Evolutionary conservation across 2,888 invertebrate genomes (phyloP), one percentile per base, ranked within the genome.

Genomic region (Perizoma flavofasciatum): DNA sequence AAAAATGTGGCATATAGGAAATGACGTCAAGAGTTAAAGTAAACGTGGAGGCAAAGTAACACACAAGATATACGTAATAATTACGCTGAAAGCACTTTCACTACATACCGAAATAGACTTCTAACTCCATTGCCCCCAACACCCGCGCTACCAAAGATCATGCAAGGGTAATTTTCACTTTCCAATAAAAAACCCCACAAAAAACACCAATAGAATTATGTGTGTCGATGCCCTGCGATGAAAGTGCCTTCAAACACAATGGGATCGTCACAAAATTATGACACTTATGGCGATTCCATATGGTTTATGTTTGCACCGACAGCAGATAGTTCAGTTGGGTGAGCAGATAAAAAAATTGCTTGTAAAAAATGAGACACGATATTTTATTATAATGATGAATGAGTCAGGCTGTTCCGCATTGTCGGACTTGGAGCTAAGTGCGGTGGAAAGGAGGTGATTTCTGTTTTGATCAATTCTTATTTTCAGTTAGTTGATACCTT

Each of bases 161-260:
- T 51, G 60, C 68, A 67, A 68, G 59, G 78, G 68, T 68, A 59
- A 77, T 80, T 82, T 83, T 85, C 83, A 82, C 83, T 85, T 83
- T 81, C 79, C 65, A 74, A 78, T 71, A 79, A 75, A 77, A 82
- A 76, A 66, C 65, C 60, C 61, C 66, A 69, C 68, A 76, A 76
- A 74, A 79, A 78, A 72, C 68, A 70, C 72, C 71, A 75, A 75
- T 69, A 32, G 43, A 67, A 71, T 74, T 72, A 79, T 75, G 75
- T 78, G 73, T 78, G 84, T 77, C 83, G 75, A 74, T 81, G 82
- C 80, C 81, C 82, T 66, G 72, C 67, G 75, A 79, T 73, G 79
- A 82, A 81, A 83, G 81, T 81, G 72, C 74, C 74, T 67, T 74
- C 68, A 62, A 61, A 69, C 56, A 54, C 55, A 58, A 62, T 58